Evolutionary conservation across 2,888 invertebrate genomes (phyloP), one percentile per base, ranked within the genome.

Genomic region (Parnassius glacialis): DNA sequence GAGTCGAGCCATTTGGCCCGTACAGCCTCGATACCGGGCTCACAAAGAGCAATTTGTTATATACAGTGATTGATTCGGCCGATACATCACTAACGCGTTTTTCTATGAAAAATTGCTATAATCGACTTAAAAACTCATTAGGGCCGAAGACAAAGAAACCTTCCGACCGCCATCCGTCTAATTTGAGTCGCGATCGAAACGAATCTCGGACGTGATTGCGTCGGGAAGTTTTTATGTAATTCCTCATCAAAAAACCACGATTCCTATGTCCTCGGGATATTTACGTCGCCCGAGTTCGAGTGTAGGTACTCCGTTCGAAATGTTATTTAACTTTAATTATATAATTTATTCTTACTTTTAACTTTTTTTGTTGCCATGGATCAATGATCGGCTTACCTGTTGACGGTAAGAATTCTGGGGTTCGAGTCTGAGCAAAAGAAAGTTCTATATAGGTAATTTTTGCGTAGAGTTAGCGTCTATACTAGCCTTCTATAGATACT

Each of bases 91-190:
- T 87, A 88, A 86, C 82, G 90, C 85, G 89, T 88, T 91, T 90
- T 91, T 90, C 91, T 91, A 91, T 91, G 91, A 91, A 91, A 91
- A 91, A 91, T 91, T 84, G 88, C 87, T 81, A 88, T 90, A 91
- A 91, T 91, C 91, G 91, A 91, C 91, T 91, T 91, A 91, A 91
- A 91, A 91, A 91, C 90, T 91, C 91, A 90, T 91, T 91, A 90
- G 86, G 85, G 76, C 79, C 41, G 85, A 88, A 91, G 91, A 91
- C 91, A 91, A 91, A 91, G 90, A 87, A 86, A 84, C 83, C 85
- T 80, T 71, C 84, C 87, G 58, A 44, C 62, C 58, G 90, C 84
- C 87, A 87, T 87, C 84, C 83, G 83, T 87, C 88, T 87, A 87
- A 90, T 89, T 88, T 85, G 84, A 81, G 88, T 86, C 85, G 83